phyloP scores from a whole-genome alignment of 2,888 invertebrate genomes.

The Heliconius sara region DNA sequence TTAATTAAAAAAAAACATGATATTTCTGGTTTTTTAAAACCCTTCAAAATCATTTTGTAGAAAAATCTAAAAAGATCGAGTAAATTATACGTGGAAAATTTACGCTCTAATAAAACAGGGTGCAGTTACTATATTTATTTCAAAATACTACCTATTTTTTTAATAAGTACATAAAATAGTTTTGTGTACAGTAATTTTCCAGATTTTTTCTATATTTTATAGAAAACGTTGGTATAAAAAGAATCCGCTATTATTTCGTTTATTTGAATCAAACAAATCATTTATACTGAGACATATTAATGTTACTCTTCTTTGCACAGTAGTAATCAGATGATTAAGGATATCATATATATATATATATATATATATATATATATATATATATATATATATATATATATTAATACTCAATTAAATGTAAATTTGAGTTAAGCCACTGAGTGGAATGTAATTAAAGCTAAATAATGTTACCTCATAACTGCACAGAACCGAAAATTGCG shows the following conservation, averaged over 20 bases:
- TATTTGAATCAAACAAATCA: too few relatives aligned
- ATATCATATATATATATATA: background rate
- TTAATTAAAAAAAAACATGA: background rate
- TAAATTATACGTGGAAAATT: background rate
- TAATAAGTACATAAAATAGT: background rate
- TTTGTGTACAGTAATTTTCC: background rate
- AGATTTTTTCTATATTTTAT: too few relatives aligned
- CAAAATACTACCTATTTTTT: background rate
- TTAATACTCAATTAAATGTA: slow-evolving; percentile 20
- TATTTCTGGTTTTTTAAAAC: background rate
- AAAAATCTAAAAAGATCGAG: background rate
- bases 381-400: background rate
- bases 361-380: too few relatives aligned
- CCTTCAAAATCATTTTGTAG: background rate
- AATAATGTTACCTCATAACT: slow-evolving; percentile 46
- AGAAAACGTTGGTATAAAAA: too few relatives aligned
- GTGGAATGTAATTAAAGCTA: slow-evolving; percentile 47
- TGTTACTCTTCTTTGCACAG: background rate
- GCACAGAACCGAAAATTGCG: slow-evolving; percentile 45
- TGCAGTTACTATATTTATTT: background rate
- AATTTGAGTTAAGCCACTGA: slow-evolving; percentile 37
- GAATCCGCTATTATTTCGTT: too few relatives aligned
- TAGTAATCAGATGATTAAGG: background rate
- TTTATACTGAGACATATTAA: too few relatives aligned
- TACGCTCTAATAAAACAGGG: background rate